These are phyloP conservation scores for Petrophora chlorosata DNA, from an alignment of 2,888 invertebrate genomes.

Conservation along the genomic window DNA sequence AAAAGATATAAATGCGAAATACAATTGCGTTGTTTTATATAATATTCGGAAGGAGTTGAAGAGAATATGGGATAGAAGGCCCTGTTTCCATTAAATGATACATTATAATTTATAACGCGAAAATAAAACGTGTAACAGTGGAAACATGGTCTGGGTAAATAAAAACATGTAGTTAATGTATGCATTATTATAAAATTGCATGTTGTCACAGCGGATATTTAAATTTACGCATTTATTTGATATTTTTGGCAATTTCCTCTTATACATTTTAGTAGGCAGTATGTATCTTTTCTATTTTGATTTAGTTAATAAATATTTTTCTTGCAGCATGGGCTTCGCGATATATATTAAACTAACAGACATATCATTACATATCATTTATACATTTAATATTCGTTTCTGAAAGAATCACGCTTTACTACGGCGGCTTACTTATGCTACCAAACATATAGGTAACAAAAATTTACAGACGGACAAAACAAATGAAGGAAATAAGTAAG, in stretches of 20 bases:
- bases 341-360: slow-evolving; percentile 46
- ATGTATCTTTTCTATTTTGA: slow-evolving; percentile 14
- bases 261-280: no score
- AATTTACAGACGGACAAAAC: slow-evolving; percentile 8
- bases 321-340: slow-evolving; percentile 66
- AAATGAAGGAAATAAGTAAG: not conserved
- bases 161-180: slow-evolving; percentile 2
- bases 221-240: not conserved
- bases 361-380: slow-evolving; percentile 31
- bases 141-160: not conserved
- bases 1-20: no score
- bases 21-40: no score
- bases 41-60: no score
- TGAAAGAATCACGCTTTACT: slow-evolving; percentile 32
- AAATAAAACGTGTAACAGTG: no score
- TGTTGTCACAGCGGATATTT: slow-evolving; percentile 5
- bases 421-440: slow-evolving; percentile 26
- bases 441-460: slow-evolving; percentile 2
- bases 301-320: slow-evolving; percentile 38
- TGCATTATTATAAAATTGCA: slow-evolving; percentile 10
- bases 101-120: no score
- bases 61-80: no score
- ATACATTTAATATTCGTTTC: slow-evolving; percentile 23
- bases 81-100: no score
- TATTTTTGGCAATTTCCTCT: slow-evolving; percentile 2